Base-by-base conservation (phyloP, 2,113 vertebrate species). In the Stegastes partitus region DNA sequence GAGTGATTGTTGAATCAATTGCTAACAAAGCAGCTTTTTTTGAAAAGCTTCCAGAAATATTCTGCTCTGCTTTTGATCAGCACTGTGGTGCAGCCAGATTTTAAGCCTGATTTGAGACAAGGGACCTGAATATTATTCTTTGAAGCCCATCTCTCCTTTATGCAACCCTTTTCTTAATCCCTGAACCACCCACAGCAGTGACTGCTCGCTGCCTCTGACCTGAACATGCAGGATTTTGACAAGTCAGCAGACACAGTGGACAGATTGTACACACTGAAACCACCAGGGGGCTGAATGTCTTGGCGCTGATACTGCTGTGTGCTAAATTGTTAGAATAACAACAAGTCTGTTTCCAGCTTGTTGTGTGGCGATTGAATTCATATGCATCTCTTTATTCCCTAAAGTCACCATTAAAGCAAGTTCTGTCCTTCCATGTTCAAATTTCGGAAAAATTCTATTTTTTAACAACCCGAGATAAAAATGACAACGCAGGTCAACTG, bases 41-140 rank as follows among this genome's bases (percentile, higher is more conserved):
- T 49, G 65, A 54, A 72, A 39, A 73, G 73, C 34, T 34, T 58
- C 21, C 58, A 66, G 47, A 86, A 83, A 84, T 82, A 81, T 83
- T 82, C 54, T 23, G 57, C 21, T 18, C 37, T 4, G 50, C 1
- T 55, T 68, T 62, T 78, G 70, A 87, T 83, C 74, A 64, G 62
- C 31, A 34, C 68, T 69, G 51, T 42, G 28, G 18, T n/a, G 64
- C 79, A 47, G 51, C 23, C 11, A 21, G 69, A 73, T 68, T 61
- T 34, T 54, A 74, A 55, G 25, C 55, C 77, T 86, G 68, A 87
- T 55, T 86, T 61, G 82, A 76, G 73, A 56, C 55, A 11, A 34
- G 72, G 59, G 80, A 79, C 16, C 25, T 47, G 19, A 58, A 81
- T 68, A 61, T 63, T 15, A 34, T 68, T 57, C 45, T 84, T 83